Percentiles rank a stretch among this genome's conserved stretches.
phyloP scores from a whole-genome alignment of 2,888 invertebrate species.

The Mimachlamys varia region DNA sequence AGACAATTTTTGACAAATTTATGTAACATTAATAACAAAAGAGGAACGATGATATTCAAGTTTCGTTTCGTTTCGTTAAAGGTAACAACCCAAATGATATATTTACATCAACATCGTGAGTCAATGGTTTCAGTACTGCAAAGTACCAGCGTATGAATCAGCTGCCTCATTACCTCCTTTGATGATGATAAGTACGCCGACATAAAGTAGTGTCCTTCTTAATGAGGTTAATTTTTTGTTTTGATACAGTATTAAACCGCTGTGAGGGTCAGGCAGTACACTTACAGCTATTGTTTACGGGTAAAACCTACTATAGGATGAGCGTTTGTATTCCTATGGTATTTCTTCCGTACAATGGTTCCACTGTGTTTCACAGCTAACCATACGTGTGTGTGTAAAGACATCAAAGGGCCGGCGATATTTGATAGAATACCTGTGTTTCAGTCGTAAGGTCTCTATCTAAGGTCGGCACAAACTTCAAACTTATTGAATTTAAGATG shows the following conservation, averaged over 20 bases:
- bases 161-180: conserved; percentile 2
- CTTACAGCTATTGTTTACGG: background rate
- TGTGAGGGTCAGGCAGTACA: background rate
- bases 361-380: background rate
- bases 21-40: no score
- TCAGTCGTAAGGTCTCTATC: background rate
- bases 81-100: no score
- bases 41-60: no score
- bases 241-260: background rate
- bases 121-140: background rate
- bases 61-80: no score
- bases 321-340: conserved; percentile 20
- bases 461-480: background rate
- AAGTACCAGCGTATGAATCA: background rate
- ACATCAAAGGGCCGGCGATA: background rate
- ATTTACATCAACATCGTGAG: background rate
- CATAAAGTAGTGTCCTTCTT: background rate
- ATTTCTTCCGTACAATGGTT: conserved; percentile 1
- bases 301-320: background rate
- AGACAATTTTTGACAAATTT: no score
- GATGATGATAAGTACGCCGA: background rate
- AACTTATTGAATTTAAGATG: conserved; percentile 21
- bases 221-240: conserved; percentile 24
- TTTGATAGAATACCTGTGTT: conserved; percentile 21
- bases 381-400: background rate